Base-by-base conservation (phyloP, 1,140 invertebrate genomes). In the Polypedilum pembai region DNA sequence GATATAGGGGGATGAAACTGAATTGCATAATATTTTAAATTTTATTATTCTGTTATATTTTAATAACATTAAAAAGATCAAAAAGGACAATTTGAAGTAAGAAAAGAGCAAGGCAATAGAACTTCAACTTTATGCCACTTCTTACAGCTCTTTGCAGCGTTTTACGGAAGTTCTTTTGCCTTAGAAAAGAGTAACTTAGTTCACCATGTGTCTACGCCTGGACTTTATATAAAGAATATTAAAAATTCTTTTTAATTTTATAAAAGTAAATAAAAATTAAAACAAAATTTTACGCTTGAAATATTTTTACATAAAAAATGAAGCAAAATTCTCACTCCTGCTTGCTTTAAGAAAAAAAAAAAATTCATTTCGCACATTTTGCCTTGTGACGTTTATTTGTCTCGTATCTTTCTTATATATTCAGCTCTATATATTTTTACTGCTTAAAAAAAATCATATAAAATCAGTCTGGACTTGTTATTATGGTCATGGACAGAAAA, bases 401-500 rank as follows among this genome's bases (percentile, higher is more conserved):
- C 45, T 56, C 45, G 15, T 12, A 45, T 15, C 8, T 12, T 45
- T 45, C 41, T 12, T 8, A 45, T 45, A 33, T 33, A 33, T 5
- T 33, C 24, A 33, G 24, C 24, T 33, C 24, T 33, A 33, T 33
- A 33, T 3, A 56, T 56, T 56, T 56, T 56, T 56, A 15, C 12
- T 56, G 15, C n/a, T n/a, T 15, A 45, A 45, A 45, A 45, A 45
- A 3, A 45, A 41, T 45, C 8, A 8, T 45, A n/a, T 56, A 12
- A 33, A 33, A 33, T 3, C 45, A 56, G 45, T 56, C 45, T 56
- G 45, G 45, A 56, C 45, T 33, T 33, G 5, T 33, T 12, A 56
- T 56, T 56, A 56, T 56, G 45, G 45, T 56, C 45, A 56, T 56
- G 45, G 45, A 8, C 45, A 56, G n/a, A 56, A 56, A 45, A 45